Evolutionary conservation across 1,140 invertebrate genomes (phyloP), one percentile per base, ranked within the genome.

Genomic region (Ceratina australensis): DNA sequence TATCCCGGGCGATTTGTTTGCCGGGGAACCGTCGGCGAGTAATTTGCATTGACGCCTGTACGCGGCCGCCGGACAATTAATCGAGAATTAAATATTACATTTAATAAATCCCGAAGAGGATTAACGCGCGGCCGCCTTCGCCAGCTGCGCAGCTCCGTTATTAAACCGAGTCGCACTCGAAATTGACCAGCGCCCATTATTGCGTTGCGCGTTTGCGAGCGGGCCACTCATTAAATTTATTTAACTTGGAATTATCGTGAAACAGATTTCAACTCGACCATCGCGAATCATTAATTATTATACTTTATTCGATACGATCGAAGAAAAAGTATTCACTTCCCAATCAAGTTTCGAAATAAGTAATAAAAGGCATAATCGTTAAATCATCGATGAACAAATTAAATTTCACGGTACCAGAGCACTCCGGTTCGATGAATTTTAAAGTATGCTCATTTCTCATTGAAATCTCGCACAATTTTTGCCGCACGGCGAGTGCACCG

Each of bases 101-200:
- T 76, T 76, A 76, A 69, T 76, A 76, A 76, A 76, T 71, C 56
- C 47, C 7, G 26, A 59, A 42, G 60, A 42, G 71, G 59, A 72
- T 72, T 72, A 72, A 63, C 71, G 47, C 66, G 66, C 24, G 5
- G 12, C 18, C 57, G 54, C 16, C 33, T 42, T 42, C 33, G 33
- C 33, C 5, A 42, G 33, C 33, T 42, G 33, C 33, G 33, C 33
- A 42, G 67, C 54, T 18, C 16, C 24, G 22, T 71, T 59, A 71
- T 71, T 71, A 71, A 71, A 59, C 33, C 33, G 33, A 42, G 33
- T 42, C 33, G 33, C 64, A 16, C 64, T 50, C 47, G 64, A 66
- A 66, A 66, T 66, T 66, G 20, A 42, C 64, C 22, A 18, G 16
- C n/a, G 20, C 33, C 22, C 47, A 50, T 66, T 66, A 66, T 50